A percentile compares a stretch with the other conserved stretches of the same genome.
Evolutionary conservation across 2,888 invertebrate genomes (phyloP).

Genomic region (Patella pellucida): DNA sequence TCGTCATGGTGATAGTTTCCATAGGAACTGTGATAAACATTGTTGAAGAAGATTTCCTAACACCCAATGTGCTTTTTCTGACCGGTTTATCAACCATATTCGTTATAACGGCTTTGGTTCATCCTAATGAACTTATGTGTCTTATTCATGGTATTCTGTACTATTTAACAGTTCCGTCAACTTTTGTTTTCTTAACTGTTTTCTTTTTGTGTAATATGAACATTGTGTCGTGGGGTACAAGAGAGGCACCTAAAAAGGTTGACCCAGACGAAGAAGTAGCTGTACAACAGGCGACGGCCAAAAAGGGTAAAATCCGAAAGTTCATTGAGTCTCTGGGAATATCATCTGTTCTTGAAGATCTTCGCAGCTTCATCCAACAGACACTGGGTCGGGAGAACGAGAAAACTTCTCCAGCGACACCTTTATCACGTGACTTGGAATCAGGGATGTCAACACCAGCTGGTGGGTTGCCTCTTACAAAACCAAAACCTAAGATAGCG

Average conservation of each 20-base stretch:
- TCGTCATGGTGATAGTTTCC: slow-evolving; percentile 99
- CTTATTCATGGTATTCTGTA: slow-evolving; percentile 81
- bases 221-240: slow-evolving; percentile 93
- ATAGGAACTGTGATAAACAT: slow-evolving; percentile 97
- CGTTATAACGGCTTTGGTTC: slow-evolving; percentile 93
- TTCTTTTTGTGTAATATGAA: slow-evolving; percentile 94
- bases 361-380: slow-evolving; percentile 74
- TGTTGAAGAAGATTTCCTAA: slow-evolving; percentile 85
- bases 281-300: slow-evolving; percentile 85
- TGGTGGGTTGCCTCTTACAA: slow-evolving; percentile 68
- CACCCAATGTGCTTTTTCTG: slow-evolving; percentile 52
- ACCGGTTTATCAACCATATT: slow-evolving; percentile 85
- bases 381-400: slow-evolving; percentile 78
- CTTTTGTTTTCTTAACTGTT: slow-evolving; percentile 91
- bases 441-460: neutral
- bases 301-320: slow-evolving; percentile 75
- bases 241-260: slow-evolving; percentile 77
- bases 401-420: neutral
- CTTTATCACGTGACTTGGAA: slow-evolving; percentile 4
- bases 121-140: slow-evolving; percentile 83
- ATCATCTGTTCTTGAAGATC: slow-evolving; percentile 34
- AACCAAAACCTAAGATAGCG: neutral
- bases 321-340: slow-evolving; percentile 34
- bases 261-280: slow-evolving; percentile 73
- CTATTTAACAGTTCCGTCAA: slow-evolving; percentile 91